Evolutionary conservation across 2,113 vertebrate species (phyloP).

Genomic region (Zosterops japonicus): DNA sequence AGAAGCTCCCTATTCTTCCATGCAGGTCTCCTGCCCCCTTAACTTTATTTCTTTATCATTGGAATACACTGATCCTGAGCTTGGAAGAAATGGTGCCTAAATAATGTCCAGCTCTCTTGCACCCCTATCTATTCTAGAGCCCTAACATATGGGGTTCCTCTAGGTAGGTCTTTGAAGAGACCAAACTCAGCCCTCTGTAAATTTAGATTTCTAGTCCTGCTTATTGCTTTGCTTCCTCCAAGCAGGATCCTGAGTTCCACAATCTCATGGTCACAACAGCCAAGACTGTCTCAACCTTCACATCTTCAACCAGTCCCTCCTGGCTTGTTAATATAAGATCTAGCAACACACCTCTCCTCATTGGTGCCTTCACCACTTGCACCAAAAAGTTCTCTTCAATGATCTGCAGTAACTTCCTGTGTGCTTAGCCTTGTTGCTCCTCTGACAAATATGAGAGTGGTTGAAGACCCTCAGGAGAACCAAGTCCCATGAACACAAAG

Average conservation of each 20-base stretch:
- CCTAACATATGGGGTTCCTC: not conserved
- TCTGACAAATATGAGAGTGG: not conserved
- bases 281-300: not conserved
- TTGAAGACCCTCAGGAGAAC: not conserved
- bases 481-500: rapidly evolving
- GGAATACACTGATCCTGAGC: not conserved
- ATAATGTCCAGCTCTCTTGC: not conserved
- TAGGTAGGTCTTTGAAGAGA: not conserved
- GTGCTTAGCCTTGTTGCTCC: too few relatives aligned
- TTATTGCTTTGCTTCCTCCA: not conserved
- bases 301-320: not conserved
- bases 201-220: not conserved
- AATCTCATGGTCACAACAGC: not conserved
- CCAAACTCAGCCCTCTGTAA: not conserved
- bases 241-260: not conserved
- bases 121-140: not conserved
- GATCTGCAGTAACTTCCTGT: not conserved
- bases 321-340: not conserved
- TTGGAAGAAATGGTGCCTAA: not conserved
- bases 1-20: not conserved
- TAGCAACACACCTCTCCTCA: not conserved
- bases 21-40: not conserved
- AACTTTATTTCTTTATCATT: not conserved
- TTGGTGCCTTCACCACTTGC: not conserved
- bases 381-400: not conserved